phyloP scores from a whole-genome alignment of 2,113 vertebrate species.

The Nothobranchius furzeri region DNA sequence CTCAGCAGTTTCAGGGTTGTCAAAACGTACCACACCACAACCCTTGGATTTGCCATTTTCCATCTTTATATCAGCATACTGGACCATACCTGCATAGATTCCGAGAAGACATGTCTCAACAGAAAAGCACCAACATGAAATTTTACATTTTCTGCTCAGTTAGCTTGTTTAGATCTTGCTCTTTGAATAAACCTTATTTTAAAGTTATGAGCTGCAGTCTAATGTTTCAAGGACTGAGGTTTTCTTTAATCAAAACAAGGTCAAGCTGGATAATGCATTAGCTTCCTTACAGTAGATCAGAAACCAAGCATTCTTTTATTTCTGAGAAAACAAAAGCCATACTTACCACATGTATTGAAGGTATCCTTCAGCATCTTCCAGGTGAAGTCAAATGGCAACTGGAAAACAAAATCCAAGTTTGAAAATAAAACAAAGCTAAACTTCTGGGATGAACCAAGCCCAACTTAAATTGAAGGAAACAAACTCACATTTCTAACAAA shows the following conservation, averaged over 20 bases:
- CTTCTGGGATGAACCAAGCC: neutral
- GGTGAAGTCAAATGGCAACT: constrained; percentile 98
- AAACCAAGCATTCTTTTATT: neutral
- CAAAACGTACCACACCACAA: constrained; percentile 94
- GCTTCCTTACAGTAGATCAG: neutral
- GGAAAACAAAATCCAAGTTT: constrained; percentile 31
- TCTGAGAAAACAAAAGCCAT: neutral
- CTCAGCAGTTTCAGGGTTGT: constrained; percentile 93
- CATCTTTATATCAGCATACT: constrained; percentile 98
- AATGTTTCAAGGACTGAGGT: no score
- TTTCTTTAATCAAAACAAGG: no score
- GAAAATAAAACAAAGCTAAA: neutral
- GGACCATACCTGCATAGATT: constrained; percentile 85
- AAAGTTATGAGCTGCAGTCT: neutral
- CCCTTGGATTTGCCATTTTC: constrained; percentile 99
- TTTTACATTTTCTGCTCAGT: no score
- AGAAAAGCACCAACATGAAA: neutral
- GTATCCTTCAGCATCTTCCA: constrained; percentile 99
- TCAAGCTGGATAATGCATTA: neutral
- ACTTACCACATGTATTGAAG: constrained; percentile 94
- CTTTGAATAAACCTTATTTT: neutral
- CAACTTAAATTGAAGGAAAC: neutral
- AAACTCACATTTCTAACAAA: constrained; percentile 96
- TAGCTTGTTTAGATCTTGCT: neutral
- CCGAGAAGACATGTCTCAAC: neutral